phyloP scores from a whole-genome alignment of 2,888 invertebrate genomes.

The Sepiola atlantica region DNA sequence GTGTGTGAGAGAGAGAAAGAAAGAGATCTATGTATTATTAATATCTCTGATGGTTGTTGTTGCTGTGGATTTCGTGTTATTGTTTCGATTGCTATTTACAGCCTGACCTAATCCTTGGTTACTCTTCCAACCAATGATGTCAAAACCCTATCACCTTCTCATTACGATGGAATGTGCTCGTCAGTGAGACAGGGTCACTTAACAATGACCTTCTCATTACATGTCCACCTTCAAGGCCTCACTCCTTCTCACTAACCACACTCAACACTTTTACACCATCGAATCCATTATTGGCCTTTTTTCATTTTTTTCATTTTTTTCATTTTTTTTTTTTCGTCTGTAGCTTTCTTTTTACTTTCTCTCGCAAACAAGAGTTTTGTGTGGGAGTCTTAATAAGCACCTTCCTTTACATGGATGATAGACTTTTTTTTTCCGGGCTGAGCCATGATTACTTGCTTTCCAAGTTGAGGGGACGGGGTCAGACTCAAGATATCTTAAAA shows the following conservation, averaged over 20 bases:
- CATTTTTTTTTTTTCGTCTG: too few relatives aligned
- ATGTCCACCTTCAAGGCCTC: rapidly evolving
- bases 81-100: background rate
- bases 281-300: too few relatives aligned
- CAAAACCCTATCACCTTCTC: background rate
- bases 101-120: background rate
- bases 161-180: background rate
- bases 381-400: background rate
- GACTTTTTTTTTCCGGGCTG: background rate
- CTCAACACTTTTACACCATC: too few relatives aligned
- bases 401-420: background rate
- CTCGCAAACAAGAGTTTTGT: background rate
- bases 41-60: background rate
- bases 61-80: background rate
- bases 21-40: background rate
- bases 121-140: background rate
- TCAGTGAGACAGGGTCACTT: background rate
- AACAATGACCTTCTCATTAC: background rate
- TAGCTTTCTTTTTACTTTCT: background rate
- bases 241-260: background rate
- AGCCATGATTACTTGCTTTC: background rate
- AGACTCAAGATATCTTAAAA: too few relatives aligned
- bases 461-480: too few relatives aligned
- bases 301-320: too few relatives aligned
- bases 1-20: too few relatives aligned